Base-by-base conservation (phyloP, 2,797 vertebrate species). In the Enteromius treurensis region DNA sequence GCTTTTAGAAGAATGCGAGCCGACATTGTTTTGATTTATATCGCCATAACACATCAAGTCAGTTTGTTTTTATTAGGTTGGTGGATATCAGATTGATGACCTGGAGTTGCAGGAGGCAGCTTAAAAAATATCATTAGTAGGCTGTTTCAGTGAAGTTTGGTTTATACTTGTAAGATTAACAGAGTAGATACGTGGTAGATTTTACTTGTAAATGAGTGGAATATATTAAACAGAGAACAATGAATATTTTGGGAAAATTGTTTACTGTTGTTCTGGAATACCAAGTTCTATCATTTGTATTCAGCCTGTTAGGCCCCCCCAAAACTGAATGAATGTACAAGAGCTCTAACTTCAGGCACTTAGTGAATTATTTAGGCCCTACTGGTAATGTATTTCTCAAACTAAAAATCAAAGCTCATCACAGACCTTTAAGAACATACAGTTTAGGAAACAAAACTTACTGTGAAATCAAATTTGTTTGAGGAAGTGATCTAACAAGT, bases 11-110 rank as follows among this genome's bases (percentile, higher is more conserved):
- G 42, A 11, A 78, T 65, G 42, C 21, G 26, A 78, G 65, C n/a
- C 17, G 67, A n/a, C 40, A 32, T 58, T 60, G 53, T 80, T 80
- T 58, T 71, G 51, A 80, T 65, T 80, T 45, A 80, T 58, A 70
- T 45, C 19, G 3, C 34, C 67, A 21, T 70, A 71, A 71, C 23
- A 34, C 68, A 51, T 68, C 29, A 79, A 79, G 62, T n/a, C 77
- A 51, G 60, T 21, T 51, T n/a, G 29, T 79, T 68, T 68, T 4
- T 68, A 51, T 5, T n/a, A 49, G 19, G 13, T 37, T 49, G 42
- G 34, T 68, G 29, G 77, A 68, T 68, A 68, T 79, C 11, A 79
- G 29, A 79, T 53, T 78, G 60, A 65, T 65, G 42, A 49, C 26
- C 62, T 42, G 40, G 37, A 64, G 14, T 40, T 76, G 37, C 21